Conservation (phyloP, 2,797 vertebrate genomes). For the Enteromius afrohamiltoni region DNA sequence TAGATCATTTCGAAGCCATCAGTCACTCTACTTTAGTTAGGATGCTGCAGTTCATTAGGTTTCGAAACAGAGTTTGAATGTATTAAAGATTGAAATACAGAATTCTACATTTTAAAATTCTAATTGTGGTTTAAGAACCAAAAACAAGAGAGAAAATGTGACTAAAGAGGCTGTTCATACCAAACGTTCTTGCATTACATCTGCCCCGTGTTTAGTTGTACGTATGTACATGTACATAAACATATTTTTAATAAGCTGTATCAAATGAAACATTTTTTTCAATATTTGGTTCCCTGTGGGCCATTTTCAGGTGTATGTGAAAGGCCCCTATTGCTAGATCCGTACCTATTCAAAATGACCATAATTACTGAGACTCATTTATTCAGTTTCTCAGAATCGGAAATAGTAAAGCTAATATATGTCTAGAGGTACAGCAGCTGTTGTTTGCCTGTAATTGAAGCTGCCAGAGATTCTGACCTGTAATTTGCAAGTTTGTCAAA, state of each 20-base stretch:
- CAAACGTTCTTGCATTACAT: not conserved
- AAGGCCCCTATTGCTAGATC: not conserved
- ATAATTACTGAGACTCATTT: constrained; percentile 4
- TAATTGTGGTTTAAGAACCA: not conserved
- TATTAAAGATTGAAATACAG: not conserved
- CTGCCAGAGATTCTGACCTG: not conserved
- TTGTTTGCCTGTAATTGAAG: not conserved
- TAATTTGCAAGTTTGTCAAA: not conserved
- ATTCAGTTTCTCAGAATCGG: not conserved
- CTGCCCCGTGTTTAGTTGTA: not conserved
- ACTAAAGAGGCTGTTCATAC: not conserved
- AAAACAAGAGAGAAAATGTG: not conserved
- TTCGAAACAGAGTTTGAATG: not conserved
- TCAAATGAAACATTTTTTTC: not conserved
- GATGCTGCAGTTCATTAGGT: not conserved
- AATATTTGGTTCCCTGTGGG: not conserved
- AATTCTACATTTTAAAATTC: not conserved
- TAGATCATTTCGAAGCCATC: not conserved
- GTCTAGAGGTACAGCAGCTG: not conserved
- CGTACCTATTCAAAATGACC: not conserved
- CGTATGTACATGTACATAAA: not conserved
- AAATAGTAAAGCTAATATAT: not conserved
- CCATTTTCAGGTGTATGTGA: not conserved
- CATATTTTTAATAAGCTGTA: not conserved
- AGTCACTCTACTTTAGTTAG: not conserved